Percentiles rank a stretch among this genome's conserved stretches.
phyloP scores from a whole-genome alignment of 2,113 vertebrate species.

The Uria aalge region DNA sequence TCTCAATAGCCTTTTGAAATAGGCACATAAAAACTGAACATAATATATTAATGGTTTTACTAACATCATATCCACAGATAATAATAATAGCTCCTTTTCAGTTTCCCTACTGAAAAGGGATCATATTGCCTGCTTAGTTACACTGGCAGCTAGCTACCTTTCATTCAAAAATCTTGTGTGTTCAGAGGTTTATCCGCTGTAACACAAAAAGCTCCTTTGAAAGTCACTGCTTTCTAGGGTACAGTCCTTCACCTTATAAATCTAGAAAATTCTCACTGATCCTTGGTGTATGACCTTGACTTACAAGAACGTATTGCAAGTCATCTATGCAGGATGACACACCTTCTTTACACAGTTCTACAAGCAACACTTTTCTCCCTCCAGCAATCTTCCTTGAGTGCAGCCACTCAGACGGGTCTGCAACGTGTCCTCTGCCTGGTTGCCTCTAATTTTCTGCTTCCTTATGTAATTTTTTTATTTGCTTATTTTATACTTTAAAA shows the following conservation, averaged over 20 bases:
- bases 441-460: not conserved
- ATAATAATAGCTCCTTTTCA: not conserved
- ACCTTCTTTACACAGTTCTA: not conserved
- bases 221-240: not conserved
- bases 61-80: not conserved
- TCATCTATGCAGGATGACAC: not conserved
- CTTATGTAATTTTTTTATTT: not conserved
- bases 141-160: not conserved
- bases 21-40: not conserved
- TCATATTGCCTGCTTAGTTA: not conserved
- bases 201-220: not conserved
- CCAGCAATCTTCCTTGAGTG: not conserved
- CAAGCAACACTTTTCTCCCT: not conserved
- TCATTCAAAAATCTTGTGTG: not conserved
- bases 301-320: not conserved
- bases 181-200: not conserved
- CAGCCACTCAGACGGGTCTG: not conserved
- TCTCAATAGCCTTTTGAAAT: not conserved
- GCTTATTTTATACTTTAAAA: not conserved
- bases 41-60: not conserved
- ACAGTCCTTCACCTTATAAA: not conserved
- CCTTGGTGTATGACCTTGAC: not conserved
- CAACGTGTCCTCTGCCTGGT: not conserved
- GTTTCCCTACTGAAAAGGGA: not conserved
- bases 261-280: not conserved